Conservation (phyloP, 2,113 vertebrate species). For the Halcyon senegalensis region DNA sequence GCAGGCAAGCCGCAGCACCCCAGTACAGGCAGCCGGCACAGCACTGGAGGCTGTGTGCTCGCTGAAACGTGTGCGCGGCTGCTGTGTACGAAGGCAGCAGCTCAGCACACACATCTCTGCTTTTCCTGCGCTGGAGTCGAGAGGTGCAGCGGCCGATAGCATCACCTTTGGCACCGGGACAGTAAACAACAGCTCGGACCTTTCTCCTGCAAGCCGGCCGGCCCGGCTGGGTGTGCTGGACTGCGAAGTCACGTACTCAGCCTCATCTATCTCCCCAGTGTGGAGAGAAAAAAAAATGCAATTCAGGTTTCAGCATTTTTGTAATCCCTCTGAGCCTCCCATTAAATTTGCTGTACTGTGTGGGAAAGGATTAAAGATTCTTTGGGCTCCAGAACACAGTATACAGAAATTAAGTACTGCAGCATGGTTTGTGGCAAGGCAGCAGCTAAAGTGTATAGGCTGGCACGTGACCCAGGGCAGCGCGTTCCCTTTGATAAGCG, state of each 20-base stretch:
- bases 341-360: constrained; percentile 55
- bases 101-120: background rate
- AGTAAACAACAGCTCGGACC: background rate
- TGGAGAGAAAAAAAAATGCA: constrained; percentile 38
- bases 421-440: constrained; percentile 48
- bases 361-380: constrained; percentile 63
- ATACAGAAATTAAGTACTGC: constrained; percentile 35
- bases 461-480: constrained; percentile 1
- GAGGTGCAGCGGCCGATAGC: background rate
- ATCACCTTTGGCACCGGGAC: background rate
- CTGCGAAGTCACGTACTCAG: constrained; percentile 49
- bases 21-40: background rate
- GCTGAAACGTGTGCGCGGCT: background rate
- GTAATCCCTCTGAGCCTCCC: constrained; percentile 63
- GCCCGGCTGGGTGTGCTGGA: background rate
- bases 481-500: background rate
- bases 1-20: background rate
- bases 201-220: constrained; percentile 18
- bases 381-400: constrained; percentile 41
- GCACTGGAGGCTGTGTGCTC: background rate
- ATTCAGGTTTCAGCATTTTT: constrained; percentile 64
- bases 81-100: background rate
- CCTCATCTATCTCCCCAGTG: constrained; percentile 32
- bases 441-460: background rate
- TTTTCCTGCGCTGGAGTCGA: background rate